phyloP scores from a whole-genome alignment of 2,797 vertebrate species.

The Cyclopterus lumpus region DNA sequence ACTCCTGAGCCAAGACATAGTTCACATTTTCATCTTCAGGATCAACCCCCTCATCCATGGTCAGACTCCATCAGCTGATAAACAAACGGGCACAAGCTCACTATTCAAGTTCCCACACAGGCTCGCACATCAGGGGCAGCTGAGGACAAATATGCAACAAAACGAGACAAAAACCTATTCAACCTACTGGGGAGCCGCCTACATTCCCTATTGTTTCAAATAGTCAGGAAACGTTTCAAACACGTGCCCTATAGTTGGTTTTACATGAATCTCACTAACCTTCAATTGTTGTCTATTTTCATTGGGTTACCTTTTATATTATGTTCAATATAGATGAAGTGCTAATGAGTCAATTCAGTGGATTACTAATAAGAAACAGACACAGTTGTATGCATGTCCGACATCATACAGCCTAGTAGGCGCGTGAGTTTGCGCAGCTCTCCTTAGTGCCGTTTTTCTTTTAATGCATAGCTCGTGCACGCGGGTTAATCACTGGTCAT shows the following conservation, averaged over 20 bases:
- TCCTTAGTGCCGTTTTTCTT: not conserved
- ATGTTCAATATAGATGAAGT: not conserved
- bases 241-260: not conserved
- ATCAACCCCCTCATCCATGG: slow-evolving; percentile 71
- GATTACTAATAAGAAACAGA: not conserved
- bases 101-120: not conserved
- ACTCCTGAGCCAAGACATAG: slow-evolving; percentile 63
- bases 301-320: not conserved
- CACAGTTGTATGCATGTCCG: not conserved
- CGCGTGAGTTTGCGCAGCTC: too few species aligned
- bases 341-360: not conserved
- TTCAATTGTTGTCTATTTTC: not conserved
- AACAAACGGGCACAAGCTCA: slow-evolving; percentile 1
- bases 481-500: not conserved
- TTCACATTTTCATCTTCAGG: slow-evolving; percentile 50
- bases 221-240: not conserved
- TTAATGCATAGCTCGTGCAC: not conserved
- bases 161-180: not conserved
- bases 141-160: not conserved
- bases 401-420: not conserved
- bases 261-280: not conserved
- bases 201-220: not conserved
- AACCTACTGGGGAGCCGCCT: not conserved
- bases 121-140: not conserved
- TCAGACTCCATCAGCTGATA: slow-evolving; percentile 71